phyloP scores from a whole-genome alignment of 2,888 invertebrate genomes.

The Brachyopa scutellaris region DNA sequence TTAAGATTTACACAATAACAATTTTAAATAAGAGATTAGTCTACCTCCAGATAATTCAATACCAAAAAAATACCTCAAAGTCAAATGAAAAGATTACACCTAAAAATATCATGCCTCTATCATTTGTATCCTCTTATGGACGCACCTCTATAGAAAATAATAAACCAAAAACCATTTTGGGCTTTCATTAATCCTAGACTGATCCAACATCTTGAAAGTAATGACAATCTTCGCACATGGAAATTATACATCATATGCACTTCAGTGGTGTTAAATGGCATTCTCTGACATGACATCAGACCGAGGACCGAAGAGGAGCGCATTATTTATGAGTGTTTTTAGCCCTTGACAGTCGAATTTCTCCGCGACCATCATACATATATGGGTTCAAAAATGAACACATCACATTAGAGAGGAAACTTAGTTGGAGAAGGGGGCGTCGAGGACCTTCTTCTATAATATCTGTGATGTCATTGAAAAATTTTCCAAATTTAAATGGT shows the following conservation, averaged over 20 bases:
- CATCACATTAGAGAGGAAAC: conserved; percentile 45
- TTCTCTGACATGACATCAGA: conserved; percentile 53
- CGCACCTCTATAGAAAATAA: too few relatives aligned
- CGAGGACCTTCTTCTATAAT: conserved; percentile 34
- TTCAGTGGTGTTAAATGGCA: conserved; percentile 70
- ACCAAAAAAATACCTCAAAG: too few relatives aligned
- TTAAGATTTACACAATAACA: too few relatives aligned
- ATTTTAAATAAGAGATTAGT: too few relatives aligned
- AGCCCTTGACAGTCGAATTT: conserved; percentile 61
- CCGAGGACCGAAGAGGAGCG: conserved; percentile 48
- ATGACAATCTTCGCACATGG: conserved; percentile 39
- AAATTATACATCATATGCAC: conserved; percentile 67
- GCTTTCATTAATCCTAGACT: conserved; percentile 35
- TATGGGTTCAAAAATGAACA: conserved; percentile 63
- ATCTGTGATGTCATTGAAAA: conserved; percentile 50
- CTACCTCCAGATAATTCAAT: too few relatives aligned
- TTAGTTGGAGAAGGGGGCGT: conserved; percentile 34
- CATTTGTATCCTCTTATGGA: too few relatives aligned
- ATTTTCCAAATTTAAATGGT: too few relatives aligned
- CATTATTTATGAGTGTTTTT: conserved; percentile 72
- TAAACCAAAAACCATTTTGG: conserved; percentile 41
- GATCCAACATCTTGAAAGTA: conserved; percentile 27
- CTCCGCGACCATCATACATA: conserved; percentile 40
- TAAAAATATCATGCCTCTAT: too few relatives aligned
- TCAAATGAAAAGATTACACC: too few relatives aligned